phyloP scores from a whole-genome alignment of 2,797 vertebrate species.

The Benthosema pterotum region DNA sequence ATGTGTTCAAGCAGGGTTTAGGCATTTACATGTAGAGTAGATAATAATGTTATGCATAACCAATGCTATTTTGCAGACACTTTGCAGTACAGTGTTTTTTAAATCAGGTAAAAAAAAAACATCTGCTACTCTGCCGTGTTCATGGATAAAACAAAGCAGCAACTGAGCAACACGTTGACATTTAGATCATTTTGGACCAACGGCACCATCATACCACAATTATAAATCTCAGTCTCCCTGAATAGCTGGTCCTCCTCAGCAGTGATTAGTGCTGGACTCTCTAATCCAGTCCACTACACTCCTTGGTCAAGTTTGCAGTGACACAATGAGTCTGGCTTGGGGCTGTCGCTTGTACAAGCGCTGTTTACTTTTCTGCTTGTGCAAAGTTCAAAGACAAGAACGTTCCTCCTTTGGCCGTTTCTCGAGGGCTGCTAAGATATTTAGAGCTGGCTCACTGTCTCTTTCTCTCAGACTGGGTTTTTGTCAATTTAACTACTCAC shows the following conservation, averaged over 20 bases:
- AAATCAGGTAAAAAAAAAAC: no score
- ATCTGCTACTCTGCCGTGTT: no score
- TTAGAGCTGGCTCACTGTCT: conserved; percentile 19
- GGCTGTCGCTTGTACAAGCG: background rate
- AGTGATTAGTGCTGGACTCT: conserved; percentile 29
- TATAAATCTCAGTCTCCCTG: background rate
- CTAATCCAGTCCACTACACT: conserved; percentile 15
- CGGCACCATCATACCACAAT: background rate
- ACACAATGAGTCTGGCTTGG: conserved; percentile 2
- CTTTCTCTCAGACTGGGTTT: background rate
- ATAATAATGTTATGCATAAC: background rate
- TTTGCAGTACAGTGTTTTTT: no score
- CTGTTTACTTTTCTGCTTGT: conserved; percentile 10
- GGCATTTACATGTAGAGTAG: background rate
- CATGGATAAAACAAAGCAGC: no score
- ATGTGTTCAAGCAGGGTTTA: background rate
- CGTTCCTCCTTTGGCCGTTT: no score
- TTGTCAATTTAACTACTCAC: background rate
- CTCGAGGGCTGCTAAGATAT: conserved; percentile 20
- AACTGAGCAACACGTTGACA: no score
- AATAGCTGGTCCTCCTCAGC: conserved; percentile 3
- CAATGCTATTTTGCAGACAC: no score
- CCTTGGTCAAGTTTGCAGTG: conserved; percentile 3
- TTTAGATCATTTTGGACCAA: background rate
- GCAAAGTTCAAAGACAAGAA: conserved; percentile 42